Conservation (phyloP, 1,140 invertebrate genomes). For the Drosophila neocordata region DNA sequence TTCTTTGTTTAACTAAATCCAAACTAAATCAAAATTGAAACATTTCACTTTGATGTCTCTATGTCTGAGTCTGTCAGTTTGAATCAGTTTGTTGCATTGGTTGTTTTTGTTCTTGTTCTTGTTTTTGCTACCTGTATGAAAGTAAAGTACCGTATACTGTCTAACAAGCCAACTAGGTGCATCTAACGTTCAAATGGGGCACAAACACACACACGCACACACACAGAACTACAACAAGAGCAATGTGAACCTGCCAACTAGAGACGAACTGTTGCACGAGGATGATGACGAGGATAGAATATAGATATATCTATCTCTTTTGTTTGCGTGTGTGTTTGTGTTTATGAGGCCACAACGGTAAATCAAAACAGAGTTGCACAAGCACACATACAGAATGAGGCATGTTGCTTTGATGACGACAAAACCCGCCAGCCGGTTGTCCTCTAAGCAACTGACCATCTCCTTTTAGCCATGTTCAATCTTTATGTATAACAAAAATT, state of each 20-base stretch:
- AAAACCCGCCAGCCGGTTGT: slow-evolving; percentile 40
- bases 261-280: slow-evolving; percentile 31
- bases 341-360: slow-evolving; percentile 72
- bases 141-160: slow-evolving; percentile 66
- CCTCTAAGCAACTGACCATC: slow-evolving; percentile 26
- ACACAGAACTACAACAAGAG: slow-evolving; percentile 26
- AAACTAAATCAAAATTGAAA: slow-evolving; percentile 50
- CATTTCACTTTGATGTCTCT: slow-evolving; percentile 38
- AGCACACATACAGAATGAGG: slow-evolving; percentile 17
- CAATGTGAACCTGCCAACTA: slow-evolving; percentile 42
- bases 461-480: slow-evolving; percentile 38
- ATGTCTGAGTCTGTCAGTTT: background rate
- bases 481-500: slow-evolving; percentile 45
- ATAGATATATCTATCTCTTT: slow-evolving; percentile 30
- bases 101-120: background rate
- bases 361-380: slow-evolving; percentile 59
- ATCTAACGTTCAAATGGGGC: slow-evolving; percentile 66
- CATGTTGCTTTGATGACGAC: slow-evolving; percentile 58
- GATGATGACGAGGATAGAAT: slow-evolving; percentile 40
- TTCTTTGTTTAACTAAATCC: background rate
- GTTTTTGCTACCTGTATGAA: slow-evolving; percentile 35
- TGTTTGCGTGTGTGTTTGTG: slow-evolving; percentile 19
- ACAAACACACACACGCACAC: slow-evolving; percentile 37
- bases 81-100: slow-evolving; percentile 15
- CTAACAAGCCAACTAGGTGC: slow-evolving; percentile 76